Percentiles rank a stretch among this genome's conserved stretches.
phyloP scores from a whole-genome alignment of 2,888 invertebrate species.

The Iphiclides podalirius region DNA sequence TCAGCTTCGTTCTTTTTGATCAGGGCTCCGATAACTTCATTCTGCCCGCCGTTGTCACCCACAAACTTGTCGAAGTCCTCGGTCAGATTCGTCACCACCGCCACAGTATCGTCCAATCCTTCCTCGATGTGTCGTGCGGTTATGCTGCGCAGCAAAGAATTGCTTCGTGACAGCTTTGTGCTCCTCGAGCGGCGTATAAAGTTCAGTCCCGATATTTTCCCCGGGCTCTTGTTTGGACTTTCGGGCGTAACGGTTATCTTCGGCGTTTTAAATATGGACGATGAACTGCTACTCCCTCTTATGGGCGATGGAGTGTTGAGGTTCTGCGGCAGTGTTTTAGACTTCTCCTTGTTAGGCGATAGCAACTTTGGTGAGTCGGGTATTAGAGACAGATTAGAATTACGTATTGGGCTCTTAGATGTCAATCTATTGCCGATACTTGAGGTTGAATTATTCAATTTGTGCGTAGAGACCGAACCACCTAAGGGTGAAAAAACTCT shows the following conservation, averaged over 20 bases:
- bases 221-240: slow-evolving; percentile 77
- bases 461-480: slow-evolving; percentile 57
- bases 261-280: slow-evolving; percentile 68
- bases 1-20: slow-evolving; percentile 71
- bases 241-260: slow-evolving; percentile 71
- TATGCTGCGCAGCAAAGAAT: slow-evolving; percentile 81
- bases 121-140: slow-evolving; percentile 73
- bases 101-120: slow-evolving; percentile 57
- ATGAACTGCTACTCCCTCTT: slow-evolving; percentile 69
- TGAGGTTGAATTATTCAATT: slow-evolving; percentile 59
- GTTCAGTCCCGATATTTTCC: slow-evolving; percentile 73
- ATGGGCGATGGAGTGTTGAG: slow-evolving; percentile 69
- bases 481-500: slow-evolving; percentile 68
- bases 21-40: slow-evolving; percentile 66
- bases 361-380: slow-evolving; percentile 72
- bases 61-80: slow-evolving; percentile 67
- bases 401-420: slow-evolving; percentile 58
- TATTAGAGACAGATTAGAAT: slow-evolving; percentile 69
- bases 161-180: slow-evolving; percentile 85
- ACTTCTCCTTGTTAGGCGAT: slow-evolving; percentile 73
- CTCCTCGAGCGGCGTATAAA: slow-evolving; percentile 87
- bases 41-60: slow-evolving; percentile 61
- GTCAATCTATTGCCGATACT: slow-evolving; percentile 55
- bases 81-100: slow-evolving; percentile 61
- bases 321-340: slow-evolving; percentile 82